These are phyloP conservation scores for Pachydiplax longipennis DNA, from an alignment of 2,888 invertebrate genomes.

Conservation along the genomic window DNA sequence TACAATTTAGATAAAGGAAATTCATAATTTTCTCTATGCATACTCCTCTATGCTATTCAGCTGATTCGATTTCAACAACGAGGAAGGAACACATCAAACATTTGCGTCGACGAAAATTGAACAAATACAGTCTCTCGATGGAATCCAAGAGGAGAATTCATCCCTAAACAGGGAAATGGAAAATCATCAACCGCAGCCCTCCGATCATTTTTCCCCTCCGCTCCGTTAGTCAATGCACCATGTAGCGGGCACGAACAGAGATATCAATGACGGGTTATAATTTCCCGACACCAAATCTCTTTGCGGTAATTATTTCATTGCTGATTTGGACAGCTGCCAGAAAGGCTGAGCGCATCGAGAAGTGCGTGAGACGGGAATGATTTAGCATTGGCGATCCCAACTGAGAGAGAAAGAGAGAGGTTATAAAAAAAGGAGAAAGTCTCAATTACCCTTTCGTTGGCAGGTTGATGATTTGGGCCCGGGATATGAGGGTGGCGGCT, in stretches of 20 bases:
- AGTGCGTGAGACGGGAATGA: background rate
- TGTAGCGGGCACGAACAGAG: background rate
- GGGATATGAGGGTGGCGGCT: background rate
- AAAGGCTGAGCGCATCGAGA: background rate
- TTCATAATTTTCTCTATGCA: too few species aligned
- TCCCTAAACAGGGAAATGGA: too few species aligned
- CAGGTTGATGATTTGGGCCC: background rate
- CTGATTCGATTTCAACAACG: too few species aligned
- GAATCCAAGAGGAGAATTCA: too few species aligned
- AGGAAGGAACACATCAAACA: too few species aligned
- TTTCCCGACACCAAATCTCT: background rate
- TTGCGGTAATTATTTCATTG: background rate
- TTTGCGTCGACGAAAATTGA: too few species aligned
- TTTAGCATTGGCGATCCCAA: background rate
- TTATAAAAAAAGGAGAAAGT: background rate
- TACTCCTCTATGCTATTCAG: too few species aligned
- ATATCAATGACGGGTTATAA: background rate
- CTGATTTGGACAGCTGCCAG: background rate
- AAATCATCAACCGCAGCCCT: too few species aligned
- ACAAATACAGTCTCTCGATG: too few species aligned
- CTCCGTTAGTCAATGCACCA: background rate
- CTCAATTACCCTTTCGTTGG: background rate
- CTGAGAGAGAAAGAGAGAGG: background rate
- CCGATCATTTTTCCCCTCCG: too few species aligned
- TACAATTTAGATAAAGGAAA: too few species aligned